phyloP scores from a whole-genome alignment of 2,888 invertebrate species.

The Piscicola geometra region DNA sequence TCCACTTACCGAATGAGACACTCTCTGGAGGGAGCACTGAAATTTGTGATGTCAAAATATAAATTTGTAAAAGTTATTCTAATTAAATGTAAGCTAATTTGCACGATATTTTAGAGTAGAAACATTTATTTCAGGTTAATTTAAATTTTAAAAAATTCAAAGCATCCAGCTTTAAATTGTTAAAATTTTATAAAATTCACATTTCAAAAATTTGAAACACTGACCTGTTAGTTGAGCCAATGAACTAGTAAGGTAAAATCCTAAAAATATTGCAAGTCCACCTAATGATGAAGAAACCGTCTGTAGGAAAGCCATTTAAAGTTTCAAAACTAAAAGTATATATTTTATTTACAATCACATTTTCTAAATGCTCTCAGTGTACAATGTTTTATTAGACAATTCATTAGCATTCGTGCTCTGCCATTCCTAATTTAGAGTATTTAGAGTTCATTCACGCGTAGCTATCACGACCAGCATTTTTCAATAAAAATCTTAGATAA shows the following conservation, averaged over 20 bases:
- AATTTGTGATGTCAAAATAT: too few relatives aligned
- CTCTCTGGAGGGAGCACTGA: too few relatives aligned
- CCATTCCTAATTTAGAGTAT: not conserved
- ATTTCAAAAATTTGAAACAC: slow-evolving; percentile 7
- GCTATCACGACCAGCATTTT: slow-evolving; percentile 8
- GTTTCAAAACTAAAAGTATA: not conserved
- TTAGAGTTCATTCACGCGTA: slow-evolving; percentile 15
- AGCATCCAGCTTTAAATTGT: not conserved
- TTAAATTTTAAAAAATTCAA: not conserved
- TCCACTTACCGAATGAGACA: too few relatives aligned
- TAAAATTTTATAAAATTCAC: not conserved
- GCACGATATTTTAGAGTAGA: too few relatives aligned
- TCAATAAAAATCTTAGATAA: too few relatives aligned
- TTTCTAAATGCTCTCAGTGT: not conserved
- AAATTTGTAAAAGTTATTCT: too few relatives aligned
- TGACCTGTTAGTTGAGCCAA: slow-evolving; percentile 9
- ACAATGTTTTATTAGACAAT: not conserved
- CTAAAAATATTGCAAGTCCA: not conserved
- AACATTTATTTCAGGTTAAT: not conserved
- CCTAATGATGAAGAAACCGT: not conserved
- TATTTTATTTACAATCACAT: not conserved
- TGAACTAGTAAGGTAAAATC: not conserved
- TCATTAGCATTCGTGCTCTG: not conserved
- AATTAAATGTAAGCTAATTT: too few relatives aligned
- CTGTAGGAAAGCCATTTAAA: not conserved